Evolutionary conservation across 2,113 vertebrate species (phyloP), one percentile per base, ranked within the genome.

Genomic region (Bombycilla garrulus): DNA sequence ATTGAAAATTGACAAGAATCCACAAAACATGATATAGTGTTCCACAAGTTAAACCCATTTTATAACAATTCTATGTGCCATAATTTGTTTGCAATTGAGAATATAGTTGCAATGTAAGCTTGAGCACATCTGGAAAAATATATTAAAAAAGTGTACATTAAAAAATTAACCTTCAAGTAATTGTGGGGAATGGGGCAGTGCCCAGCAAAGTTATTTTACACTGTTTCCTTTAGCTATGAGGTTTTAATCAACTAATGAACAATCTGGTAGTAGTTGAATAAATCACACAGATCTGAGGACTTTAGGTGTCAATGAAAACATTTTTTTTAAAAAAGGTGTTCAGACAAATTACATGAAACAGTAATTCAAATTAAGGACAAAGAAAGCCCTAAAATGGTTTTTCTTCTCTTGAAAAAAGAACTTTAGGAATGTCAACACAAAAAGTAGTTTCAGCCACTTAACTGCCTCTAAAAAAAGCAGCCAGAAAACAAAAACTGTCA

Each of bases 261-360:
- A 91, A 72, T 69, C 38, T 58, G 23, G 7, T 42, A 91, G 25
- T 33, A 89, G 17, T 5, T 64, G 23, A 77, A 69, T 8, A 69
- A 67, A 72, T 47, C 20, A 53, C 15, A 72, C 0, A 53, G 31
- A 82, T 5, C 29, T 21, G 29, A 47, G 9, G 9, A 67, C 56
- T 40, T 47, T 0, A 21, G 3, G 33, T 15, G 21, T 36, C 10
- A 90, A 54, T 2, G 1, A 58, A 64, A 76, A 12, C 5, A 10
- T 23, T 58, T 24, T 56, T 42, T 29, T 4, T 38, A 1, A 28
- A 60, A 58, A 53, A 54, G 44, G 4, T 28, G 12, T 47, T 60
- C 33, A 66, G n/a, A 56, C 5, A 0, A 62, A 51, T 81, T 53
- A 33, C 3, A 61, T 25, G 36, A 15, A 83, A 38, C 12, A 81